Evolutionary conservation across 1,140 invertebrate species (phyloP).

Genomic region (Cydia splendana): DNA sequence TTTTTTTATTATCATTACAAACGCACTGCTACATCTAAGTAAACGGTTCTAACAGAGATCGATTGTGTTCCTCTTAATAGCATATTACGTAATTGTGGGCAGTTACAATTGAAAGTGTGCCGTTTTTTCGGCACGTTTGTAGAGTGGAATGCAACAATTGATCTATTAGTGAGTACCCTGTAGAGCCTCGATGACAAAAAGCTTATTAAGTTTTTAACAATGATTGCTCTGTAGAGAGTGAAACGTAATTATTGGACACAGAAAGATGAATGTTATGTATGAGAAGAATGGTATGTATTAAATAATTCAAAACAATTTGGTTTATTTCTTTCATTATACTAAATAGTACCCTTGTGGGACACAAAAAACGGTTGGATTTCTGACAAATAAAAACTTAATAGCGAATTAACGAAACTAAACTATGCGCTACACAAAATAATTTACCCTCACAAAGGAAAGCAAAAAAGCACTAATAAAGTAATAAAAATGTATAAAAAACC

Average conservation of each 20-base stretch:
- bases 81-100: slow-evolving; percentile 56
- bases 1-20: slow-evolving; percentile 50
- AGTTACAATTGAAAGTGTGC: slow-evolving; percentile 52
- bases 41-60: slow-evolving; percentile 56
- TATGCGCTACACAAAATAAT: neutral
- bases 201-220: slow-evolving; percentile 33
- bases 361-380: neutral
- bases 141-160: slow-evolving; percentile 31
- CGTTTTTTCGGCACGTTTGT: slow-evolving; percentile 35
- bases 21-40: slow-evolving; percentile 52
- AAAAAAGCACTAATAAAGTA: neutral
- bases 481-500: neutral
- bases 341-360: neutral
- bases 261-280: slow-evolving; percentile 21
- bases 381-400: neutral
- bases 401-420: neutral
- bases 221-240: slow-evolving; percentile 26
- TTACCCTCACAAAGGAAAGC: neutral
- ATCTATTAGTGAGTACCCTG: slow-evolving; percentile 29
- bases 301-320: neutral
- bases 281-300: neutral
- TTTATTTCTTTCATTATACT: neutral
- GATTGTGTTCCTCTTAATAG: slow-evolving; percentile 66
- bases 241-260: slow-evolving; percentile 27
- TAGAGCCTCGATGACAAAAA: slow-evolving; percentile 32